A percentile compares a stretch with the other conserved stretches of the same genome.
Conservation (phyloP, 30 jellyfish, hydroid and myxozoan species). For the Aurelia aurita region DNA sequence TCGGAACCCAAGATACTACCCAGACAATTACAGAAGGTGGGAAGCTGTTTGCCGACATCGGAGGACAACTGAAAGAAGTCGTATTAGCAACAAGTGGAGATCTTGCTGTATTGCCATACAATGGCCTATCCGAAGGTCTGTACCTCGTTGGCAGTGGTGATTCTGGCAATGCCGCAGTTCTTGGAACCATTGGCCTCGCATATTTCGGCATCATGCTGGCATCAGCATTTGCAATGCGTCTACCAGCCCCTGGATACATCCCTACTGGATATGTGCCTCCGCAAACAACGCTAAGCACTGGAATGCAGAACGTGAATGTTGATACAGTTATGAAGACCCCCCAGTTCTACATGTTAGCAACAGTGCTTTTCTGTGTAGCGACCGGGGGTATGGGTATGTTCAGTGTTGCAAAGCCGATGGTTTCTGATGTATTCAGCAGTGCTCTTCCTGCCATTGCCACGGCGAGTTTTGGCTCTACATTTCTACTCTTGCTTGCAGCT, state of each 20-base stretch:
- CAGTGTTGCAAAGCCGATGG: constrained; percentile 79
- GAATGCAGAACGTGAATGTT: constrained; percentile 47
- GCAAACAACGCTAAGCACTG: constrained; percentile 25
- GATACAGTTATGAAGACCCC: constrained; percentile 77
- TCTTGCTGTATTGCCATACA: constrained; percentile 61
- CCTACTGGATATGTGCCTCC: constrained; percentile 71
- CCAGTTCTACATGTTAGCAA: constrained; percentile 68
- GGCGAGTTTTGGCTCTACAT: constrained; percentile 66
- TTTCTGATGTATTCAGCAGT: constrained; percentile 74
- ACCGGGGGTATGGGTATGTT: constrained; percentile 82
- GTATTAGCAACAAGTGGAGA: constrained; percentile 68
- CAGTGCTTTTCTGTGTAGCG: constrained; percentile 73
- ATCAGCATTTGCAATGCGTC: constrained; percentile 76
- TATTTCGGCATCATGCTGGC: constrained; percentile 67
- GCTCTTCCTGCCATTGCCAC: constrained; percentile 67
- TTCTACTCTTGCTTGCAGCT: constrained; percentile 62
- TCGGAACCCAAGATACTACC: constrained; percentile 57
- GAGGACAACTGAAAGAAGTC: constrained; percentile 71
- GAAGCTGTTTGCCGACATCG: constrained; percentile 65
- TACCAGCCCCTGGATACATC: constrained; percentile 62
- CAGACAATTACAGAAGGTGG: constrained; percentile 65
- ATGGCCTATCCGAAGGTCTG: constrained; percentile 54
- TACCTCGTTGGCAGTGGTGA: constrained; percentile 76
- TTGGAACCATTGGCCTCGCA: constrained; percentile 69
- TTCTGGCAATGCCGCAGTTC: constrained; percentile 76